Evolutionary conservation across 2,797 vertebrate species (phyloP), one percentile per base, ranked within the genome.

Genomic region (Tapera naevia): DNA sequence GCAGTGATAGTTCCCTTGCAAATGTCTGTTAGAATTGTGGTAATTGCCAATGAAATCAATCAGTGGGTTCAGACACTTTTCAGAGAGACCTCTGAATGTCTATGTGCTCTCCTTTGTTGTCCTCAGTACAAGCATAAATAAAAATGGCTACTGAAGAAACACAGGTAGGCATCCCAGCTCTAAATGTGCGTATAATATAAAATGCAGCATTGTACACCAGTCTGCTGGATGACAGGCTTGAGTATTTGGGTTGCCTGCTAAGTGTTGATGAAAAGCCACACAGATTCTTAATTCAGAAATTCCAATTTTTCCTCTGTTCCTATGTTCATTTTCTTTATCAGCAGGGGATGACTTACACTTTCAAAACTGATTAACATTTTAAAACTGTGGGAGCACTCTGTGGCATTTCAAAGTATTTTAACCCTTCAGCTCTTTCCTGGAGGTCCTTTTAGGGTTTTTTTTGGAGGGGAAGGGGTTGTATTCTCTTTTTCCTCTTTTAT

Each of bases 311-410:
- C 73, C 67, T 96, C 85, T 94, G 75, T 96, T 97, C 91, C 85
- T 91, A 72, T 93, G 93, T 95, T 96, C 93, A 97, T 97, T 97
- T 97, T 96, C 95, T 95, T 96, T 95, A 92, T 94, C 96, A 96
- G 96, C 94, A 89, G 94, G 95, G 71, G 80, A 85, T 94, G 84
- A 92, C 93, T 94, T 96, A 93, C 84, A 87, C 90, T 95, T 96
- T 95, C 93, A 96, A 95, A 95, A 95, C 92, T 95, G 92, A 96
- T 96, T 95, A 95, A 93, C 84, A 93, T 94, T 96, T 96, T 95
- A 85, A 95, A 95, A 94, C 83, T 92, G 74, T 94, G 50, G 71
- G 80, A 96, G 53, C 66, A 92, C 60, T 84, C 94, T 73, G 32
- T 91, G 80, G 85, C 51, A 89, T 93, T 94, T 90, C n/a, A 81